These are phyloP conservation scores for Homarus gammarus DNA, from an alignment of 2,888 invertebrate species.

Conservation along the genomic window DNA sequence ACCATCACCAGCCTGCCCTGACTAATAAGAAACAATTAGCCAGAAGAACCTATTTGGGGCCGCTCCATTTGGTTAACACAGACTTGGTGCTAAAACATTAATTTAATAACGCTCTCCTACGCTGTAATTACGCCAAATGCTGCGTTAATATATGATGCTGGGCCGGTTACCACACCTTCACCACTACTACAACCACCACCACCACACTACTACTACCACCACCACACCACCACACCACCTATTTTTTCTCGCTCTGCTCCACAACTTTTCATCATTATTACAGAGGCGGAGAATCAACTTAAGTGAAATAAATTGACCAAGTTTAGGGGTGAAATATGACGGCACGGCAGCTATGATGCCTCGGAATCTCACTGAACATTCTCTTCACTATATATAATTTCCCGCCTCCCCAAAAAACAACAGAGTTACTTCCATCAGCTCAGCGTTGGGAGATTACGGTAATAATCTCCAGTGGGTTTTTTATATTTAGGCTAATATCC, in stretches of 20 bases:
- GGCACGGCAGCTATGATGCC: slow-evolving; percentile 33
- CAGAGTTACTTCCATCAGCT: not conserved
- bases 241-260: not conserved
- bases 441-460: slow-evolving; percentile 9
- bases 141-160: slow-evolving; percentile 41
- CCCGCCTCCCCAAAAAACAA: too few relatives aligned
- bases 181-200: too few relatives aligned
- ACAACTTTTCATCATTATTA: slow-evolving; percentile 6
- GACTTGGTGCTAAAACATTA: slow-evolving; percentile 48
- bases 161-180: not conserved
- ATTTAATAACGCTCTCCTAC: slow-evolving; percentile 49
- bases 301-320: slow-evolving; percentile 34
- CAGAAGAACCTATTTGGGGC: slow-evolving; percentile 53
- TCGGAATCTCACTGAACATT: slow-evolving; percentile 42
- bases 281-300: not conserved
- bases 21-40: slow-evolving; percentile 56
- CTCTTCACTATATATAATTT: slow-evolving; percentile 40
- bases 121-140: slow-evolving; percentile 57
- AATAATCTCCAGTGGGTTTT: too few relatives aligned
- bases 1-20: slow-evolving; percentile 32
- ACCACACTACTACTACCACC: too few relatives aligned
- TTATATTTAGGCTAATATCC: too few relatives aligned
- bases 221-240: too few relatives aligned
- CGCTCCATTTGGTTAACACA: slow-evolving; percentile 40
- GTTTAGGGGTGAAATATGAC: slow-evolving; percentile 2